phyloP scores from a whole-genome alignment of 2,888 invertebrate genomes.

The Rotaria socialis region DNA sequence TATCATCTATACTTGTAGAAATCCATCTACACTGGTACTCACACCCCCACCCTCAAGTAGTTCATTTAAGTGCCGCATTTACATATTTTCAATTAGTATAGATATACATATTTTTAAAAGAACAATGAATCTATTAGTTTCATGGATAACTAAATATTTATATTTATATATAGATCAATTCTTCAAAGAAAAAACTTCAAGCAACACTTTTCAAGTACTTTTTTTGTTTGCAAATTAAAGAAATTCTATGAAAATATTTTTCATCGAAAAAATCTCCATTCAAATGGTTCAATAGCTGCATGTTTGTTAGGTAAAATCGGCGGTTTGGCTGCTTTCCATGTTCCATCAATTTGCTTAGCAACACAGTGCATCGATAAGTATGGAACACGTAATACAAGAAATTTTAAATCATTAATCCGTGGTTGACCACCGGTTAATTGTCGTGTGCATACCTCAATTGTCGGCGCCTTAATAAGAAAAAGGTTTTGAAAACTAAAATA shows the following conservation, averaged over 20 bases:
- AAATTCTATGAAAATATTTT: not conserved
- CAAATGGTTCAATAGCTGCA: conserved; percentile 32
- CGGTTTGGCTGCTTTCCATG: not conserved
- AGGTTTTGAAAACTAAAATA: too few species aligned
- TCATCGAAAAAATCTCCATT: conserved; percentile 7
- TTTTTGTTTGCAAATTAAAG: too few species aligned
- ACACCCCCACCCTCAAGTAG: too few species aligned
- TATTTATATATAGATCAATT: not conserved
- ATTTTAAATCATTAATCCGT: conserved; percentile 69
- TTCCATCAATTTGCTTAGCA: conserved; percentile 8
- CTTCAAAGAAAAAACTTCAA: not conserved
- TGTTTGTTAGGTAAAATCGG: conserved; percentile 18
- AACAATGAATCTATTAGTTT: not conserved
- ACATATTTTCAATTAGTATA: too few species aligned
- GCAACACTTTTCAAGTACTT: too few species aligned
- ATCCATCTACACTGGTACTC: too few species aligned
- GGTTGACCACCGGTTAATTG: conserved; percentile 69
- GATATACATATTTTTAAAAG: not conserved
- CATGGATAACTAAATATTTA: not conserved
- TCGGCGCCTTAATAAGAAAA: conserved; percentile 64
- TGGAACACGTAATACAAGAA: conserved; percentile 74
- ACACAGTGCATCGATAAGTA: conserved; percentile 70
- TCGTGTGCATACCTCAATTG: conserved; percentile 76
- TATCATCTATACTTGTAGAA: too few species aligned
- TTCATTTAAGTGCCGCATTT: too few species aligned